A percentile compares a stretch with the other conserved stretches of the same genome.
Conservation (phyloP, 2,888 invertebrate genomes). For the Eupeodes latifasciatus region DNA sequence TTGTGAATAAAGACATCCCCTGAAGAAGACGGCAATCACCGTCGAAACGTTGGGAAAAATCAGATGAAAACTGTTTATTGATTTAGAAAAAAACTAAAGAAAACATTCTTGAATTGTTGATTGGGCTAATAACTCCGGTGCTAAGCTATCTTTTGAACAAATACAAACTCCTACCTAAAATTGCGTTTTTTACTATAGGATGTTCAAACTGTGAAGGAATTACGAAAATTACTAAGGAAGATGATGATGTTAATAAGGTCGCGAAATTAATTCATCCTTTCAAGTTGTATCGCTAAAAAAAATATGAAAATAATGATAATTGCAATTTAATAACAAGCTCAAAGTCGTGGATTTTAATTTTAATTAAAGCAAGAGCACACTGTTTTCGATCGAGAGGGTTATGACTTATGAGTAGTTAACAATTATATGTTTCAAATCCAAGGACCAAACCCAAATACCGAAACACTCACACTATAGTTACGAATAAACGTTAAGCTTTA, state of each 20-base stretch:
- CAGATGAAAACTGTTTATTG: too few relatives aligned
- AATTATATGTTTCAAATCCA: conserved; percentile 78
- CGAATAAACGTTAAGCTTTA: conserved; percentile 81
- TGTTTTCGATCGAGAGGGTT: conserved; percentile 81
- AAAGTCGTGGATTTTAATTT: background rate
- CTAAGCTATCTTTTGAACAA: too few relatives aligned
- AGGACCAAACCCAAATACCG: conserved; percentile 66
- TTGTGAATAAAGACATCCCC: too few relatives aligned
- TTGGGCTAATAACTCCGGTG: too few relatives aligned
- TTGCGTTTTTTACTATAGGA: conserved; percentile 77
- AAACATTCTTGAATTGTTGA: too few relatives aligned
- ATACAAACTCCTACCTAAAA: too few relatives aligned
- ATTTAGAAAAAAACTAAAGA: too few relatives aligned
- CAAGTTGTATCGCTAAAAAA: conserved; percentile 73
- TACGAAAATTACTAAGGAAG: conserved; percentile 78
- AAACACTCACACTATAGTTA: conserved; percentile 78
- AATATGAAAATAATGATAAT: conserved; percentile 79
- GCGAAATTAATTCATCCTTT: conserved; percentile 78
- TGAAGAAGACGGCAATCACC: too few relatives aligned
- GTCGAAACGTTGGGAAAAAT: too few relatives aligned
- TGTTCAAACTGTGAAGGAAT: conserved; percentile 79
- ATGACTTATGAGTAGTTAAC: conserved; percentile 80
- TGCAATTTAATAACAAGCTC: conserved; percentile 82
- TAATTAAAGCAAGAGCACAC: conserved; percentile 78
- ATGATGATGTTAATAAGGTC: conserved; percentile 76